Evolutionary conservation across 2,113 vertebrate species (phyloP).

Genomic region (Megalops atlanticus): DNA sequence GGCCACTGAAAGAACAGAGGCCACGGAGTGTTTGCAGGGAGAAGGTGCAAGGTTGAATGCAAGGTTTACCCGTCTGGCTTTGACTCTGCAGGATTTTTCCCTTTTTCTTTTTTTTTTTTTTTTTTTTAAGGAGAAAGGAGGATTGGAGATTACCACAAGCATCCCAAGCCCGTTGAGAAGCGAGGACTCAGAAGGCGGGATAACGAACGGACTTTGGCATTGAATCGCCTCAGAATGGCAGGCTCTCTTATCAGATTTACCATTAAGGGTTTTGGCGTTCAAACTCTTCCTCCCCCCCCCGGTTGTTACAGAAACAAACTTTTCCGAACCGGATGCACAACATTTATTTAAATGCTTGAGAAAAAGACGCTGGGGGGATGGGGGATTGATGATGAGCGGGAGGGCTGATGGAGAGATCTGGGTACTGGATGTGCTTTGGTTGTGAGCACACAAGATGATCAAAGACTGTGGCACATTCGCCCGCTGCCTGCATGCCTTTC

Average conservation of each 20-base stretch:
- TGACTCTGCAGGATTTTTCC: slow-evolving; percentile 56
- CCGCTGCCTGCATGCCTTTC: no score
- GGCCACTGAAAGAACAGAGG: slow-evolving; percentile 23
- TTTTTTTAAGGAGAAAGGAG: slow-evolving; percentile 68
- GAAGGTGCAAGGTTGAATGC: slow-evolving; percentile 49
- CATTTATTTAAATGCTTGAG: neutral
- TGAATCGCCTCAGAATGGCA: slow-evolving; percentile 53
- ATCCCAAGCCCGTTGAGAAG: slow-evolving; percentile 60
- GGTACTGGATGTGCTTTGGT: no score
- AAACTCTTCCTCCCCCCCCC: slow-evolving; percentile 32
- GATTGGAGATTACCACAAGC: slow-evolving; percentile 72
- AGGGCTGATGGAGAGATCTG: neutral
- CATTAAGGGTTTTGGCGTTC: slow-evolving; percentile 41
- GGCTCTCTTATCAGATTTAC: slow-evolving; percentile 59
- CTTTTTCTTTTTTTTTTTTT: no score
- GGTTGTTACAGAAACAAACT: neutral
- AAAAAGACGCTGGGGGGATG: neutral
- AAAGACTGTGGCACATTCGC: no score
- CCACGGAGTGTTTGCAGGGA: neutral
- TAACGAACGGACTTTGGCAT: slow-evolving; percentile 56
- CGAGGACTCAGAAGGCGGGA: slow-evolving; percentile 60
- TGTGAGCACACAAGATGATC: no score
- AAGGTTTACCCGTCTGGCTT: slow-evolving; percentile 60
- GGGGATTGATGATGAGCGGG: neutral
- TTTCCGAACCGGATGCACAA: neutral